Percentiles rank a stretch among this genome's conserved stretches.
These are phyloP conservation scores for Cyclura pinguis DNA, from an alignment of 2,797 vertebrate species.

Conservation along the genomic window DNA sequence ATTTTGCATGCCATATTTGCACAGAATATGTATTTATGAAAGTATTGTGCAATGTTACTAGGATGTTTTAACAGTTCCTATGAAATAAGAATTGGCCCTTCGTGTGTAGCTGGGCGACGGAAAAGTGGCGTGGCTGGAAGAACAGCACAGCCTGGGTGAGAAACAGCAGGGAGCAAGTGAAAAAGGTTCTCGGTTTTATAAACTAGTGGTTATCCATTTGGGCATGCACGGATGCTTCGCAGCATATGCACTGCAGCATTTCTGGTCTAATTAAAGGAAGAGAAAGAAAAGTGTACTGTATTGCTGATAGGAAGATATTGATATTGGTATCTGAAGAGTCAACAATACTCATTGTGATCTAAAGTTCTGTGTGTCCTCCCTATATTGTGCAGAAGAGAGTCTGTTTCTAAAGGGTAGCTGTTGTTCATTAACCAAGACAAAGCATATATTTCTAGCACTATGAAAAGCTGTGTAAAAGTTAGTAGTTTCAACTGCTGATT, in stretches of 20 bases:
- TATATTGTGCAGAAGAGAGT: not conserved
- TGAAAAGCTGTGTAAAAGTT: not conserved
- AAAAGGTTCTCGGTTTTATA: too few species aligned
- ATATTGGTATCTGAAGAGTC: not conserved
- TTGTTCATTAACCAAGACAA: not conserved
- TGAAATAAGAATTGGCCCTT: not conserved
- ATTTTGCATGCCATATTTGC: not conserved
- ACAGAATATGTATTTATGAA: not conserved
- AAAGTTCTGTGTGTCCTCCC: not conserved
- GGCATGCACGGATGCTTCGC: too few species aligned
- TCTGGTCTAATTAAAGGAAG: too few species aligned
- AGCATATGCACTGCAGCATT: too few species aligned
- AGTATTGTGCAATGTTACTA: not conserved
- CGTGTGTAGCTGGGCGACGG: not conserved
- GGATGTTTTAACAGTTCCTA: not conserved
- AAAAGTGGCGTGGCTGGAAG: not conserved
- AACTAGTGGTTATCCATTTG: too few species aligned
- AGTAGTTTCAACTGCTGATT: conserved; percentile 67
- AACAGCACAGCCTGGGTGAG: too few species aligned
- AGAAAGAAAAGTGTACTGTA: too few species aligned
- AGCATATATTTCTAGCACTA: not conserved
- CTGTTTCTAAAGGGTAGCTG: not conserved
- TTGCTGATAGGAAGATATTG: too few species aligned
- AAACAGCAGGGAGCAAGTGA: too few species aligned
- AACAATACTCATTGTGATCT: not conserved